Conservation (phyloP, 2,113 vertebrate species). For the Tringa solitaria region DNA sequence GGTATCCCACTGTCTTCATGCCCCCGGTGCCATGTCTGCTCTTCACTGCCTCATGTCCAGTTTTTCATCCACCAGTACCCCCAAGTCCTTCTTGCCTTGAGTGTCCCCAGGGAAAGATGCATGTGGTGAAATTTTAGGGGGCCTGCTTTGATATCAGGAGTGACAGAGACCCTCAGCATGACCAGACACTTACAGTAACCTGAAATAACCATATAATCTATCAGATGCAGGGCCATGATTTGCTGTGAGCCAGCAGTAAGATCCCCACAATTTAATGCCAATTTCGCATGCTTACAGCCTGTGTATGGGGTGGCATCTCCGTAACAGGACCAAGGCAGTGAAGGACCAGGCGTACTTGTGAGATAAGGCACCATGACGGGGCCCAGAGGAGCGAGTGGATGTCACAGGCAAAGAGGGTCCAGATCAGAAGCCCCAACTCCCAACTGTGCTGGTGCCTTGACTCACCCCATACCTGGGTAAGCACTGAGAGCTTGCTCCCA, state of each 20-base stretch:
- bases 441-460: not conserved
- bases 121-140: fast-evolving
- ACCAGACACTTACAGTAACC: not conserved
- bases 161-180: not conserved
- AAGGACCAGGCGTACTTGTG: not conserved
- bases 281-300: not conserved
- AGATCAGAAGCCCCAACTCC: not conserved
- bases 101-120: not conserved
- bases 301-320: not conserved
- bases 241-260: not conserved
- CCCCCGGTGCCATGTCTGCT: fast-evolving
- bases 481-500: not conserved
- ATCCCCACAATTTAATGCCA: not conserved
- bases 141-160: not conserved
- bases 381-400: not conserved
- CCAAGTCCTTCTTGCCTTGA: not conserved
- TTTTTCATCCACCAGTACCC: not conserved
- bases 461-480: not conserved
- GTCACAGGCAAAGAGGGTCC: not conserved
- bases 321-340: not conserved
- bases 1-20: not conserved
- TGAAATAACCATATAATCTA: not conserved
- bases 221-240: not conserved
- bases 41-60: not conserved
- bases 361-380: not conserved